phyloP scores from a whole-genome alignment of 2,888 invertebrate genomes.

The Mythimna pallens region DNA sequence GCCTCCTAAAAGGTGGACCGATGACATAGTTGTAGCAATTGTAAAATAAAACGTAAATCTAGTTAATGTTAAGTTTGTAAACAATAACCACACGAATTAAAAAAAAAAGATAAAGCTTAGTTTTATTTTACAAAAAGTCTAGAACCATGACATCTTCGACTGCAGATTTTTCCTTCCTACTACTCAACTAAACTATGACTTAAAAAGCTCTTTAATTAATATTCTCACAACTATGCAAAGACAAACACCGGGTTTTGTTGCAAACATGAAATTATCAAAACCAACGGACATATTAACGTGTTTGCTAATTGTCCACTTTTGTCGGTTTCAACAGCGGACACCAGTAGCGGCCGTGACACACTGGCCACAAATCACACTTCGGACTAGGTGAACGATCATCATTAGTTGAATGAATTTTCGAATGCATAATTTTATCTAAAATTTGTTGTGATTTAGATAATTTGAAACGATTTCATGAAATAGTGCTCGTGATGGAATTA shows the following conservation, averaged over 20 bases:
- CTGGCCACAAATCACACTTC: constrained; percentile 49
- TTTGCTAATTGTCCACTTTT: constrained; percentile 53
- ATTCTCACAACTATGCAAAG: not conserved
- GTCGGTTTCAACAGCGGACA: constrained; percentile 54
- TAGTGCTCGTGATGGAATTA: not conserved
- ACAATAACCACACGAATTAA: too few species aligned
- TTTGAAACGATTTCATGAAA: constrained; percentile 19
- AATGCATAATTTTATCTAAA: not conserved
- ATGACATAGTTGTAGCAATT: too few species aligned
- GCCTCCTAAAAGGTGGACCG: too few species aligned
- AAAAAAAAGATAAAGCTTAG: not conserved
- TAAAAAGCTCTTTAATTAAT: not conserved
- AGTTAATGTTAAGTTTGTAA: too few species aligned
- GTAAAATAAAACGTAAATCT: too few species aligned
- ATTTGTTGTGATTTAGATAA: constrained; percentile 22
- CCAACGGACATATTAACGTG: constrained; percentile 42
- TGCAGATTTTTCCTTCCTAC: not conserved
- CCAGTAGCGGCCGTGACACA: constrained; percentile 57
- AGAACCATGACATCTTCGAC: not conserved
- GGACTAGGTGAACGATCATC: constrained; percentile 33
- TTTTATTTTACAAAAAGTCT: not conserved
- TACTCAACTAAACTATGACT: not conserved
- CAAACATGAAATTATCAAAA: constrained; percentile 38
- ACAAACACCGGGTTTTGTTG: constrained; percentile 19
- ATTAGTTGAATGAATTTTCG: constrained; percentile 26